A percentile compares a stretch with the other conserved stretches of the same genome.
Evolutionary conservation across 2,113 vertebrate species (phyloP).

Genomic region (Prunella fulvescens): DNA sequence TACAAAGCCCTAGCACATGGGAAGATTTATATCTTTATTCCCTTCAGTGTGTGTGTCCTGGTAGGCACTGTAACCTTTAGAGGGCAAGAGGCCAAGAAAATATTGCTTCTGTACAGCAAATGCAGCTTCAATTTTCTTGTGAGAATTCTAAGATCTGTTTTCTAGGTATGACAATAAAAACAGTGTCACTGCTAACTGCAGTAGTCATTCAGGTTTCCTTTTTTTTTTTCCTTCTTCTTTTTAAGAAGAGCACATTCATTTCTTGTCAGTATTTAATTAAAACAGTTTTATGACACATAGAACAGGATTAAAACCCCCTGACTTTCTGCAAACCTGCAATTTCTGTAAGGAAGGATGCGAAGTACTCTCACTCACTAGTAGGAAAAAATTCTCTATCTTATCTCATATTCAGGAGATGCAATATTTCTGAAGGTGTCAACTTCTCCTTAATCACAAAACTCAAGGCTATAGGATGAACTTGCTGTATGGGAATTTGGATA

Average conservation of each 20-base stretch:
- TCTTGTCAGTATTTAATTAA: not conserved
- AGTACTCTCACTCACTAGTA: not conserved
- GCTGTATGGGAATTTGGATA: not conserved
- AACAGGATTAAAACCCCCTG: not conserved
- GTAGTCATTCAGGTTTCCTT: not conserved
- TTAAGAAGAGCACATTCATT: not conserved
- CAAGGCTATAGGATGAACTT: not conserved
- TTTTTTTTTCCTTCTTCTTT: not conserved
- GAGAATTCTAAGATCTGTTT: not conserved
- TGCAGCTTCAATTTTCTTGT: not conserved
- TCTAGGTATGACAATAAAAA: not conserved
- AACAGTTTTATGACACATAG: not conserved
- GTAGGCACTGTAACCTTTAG: not conserved
- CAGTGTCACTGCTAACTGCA: not conserved
- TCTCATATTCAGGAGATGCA: not conserved
- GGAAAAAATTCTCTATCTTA: not conserved
- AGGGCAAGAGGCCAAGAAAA: not conserved
- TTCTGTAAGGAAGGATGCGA: not conserved
- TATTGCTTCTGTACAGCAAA: not conserved
- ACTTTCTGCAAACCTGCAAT: not conserved
- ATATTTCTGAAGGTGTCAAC: not conserved
- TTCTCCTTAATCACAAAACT: not conserved
- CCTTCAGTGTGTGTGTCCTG: not conserved
- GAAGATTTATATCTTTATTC: not conserved
- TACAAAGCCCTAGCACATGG: not conserved